Evolutionary conservation across 1,140 invertebrate genomes (phyloP).

Genomic region (Centruroides sculpturatus): DNA sequence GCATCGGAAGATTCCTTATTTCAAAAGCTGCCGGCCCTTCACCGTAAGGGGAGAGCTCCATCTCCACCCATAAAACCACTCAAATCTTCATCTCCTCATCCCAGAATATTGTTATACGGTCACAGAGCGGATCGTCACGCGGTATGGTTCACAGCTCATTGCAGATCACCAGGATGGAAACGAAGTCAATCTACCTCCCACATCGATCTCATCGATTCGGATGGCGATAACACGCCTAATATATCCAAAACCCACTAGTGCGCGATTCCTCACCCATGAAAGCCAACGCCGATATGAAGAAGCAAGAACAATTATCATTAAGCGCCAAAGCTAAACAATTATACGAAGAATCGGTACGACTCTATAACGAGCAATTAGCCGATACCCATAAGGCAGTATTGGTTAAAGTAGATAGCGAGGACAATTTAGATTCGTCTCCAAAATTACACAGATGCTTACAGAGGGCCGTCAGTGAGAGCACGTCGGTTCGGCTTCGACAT

Average conservation of each 20-base stretch:
- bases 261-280: neutral
- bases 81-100: constrained; percentile 3
- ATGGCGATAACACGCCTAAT: constrained; percentile 37
- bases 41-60: constrained; percentile 20
- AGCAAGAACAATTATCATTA: constrained; percentile 25
- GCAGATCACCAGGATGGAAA: constrained; percentile 9
- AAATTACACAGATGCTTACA: constrained; percentile 5
- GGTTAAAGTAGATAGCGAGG: constrained; percentile 7
- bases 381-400: constrained; percentile 15
- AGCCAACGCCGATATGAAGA: constrained; percentile 19
- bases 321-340: constrained; percentile 28
- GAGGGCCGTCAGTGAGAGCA: neutral
- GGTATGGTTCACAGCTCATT: constrained; percentile 21
- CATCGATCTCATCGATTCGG: constrained; percentile 26
- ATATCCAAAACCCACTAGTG: constrained; percentile 33
- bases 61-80: constrained; percentile 14
- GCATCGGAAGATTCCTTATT: constrained; percentile 31
- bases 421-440: constrained; percentile 6
- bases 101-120: too few relatives aligned
- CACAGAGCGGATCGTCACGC: constrained; percentile 14
- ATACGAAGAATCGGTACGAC: constrained; percentile 31
- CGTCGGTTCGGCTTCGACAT: neutral
- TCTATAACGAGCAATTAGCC: constrained; percentile 23
- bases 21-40: constrained; percentile 5
- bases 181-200: constrained; percentile 26